These are phyloP conservation scores for Drosophila tanythrix DNA, from an alignment of 2,888 invertebrate genomes.

Conservation along the genomic window DNA sequence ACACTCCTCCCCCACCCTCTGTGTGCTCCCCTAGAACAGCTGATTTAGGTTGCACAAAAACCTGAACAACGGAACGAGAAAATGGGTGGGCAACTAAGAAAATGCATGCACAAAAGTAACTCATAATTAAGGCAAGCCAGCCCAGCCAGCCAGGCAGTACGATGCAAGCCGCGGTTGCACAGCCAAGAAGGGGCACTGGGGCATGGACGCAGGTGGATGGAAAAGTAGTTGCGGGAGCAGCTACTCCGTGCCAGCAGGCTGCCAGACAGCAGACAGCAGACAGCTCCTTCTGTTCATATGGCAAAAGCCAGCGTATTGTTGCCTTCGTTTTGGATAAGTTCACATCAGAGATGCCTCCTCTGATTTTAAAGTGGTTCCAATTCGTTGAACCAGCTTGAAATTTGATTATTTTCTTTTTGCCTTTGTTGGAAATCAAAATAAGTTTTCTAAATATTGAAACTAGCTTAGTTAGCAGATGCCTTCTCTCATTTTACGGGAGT, in stretches of 20 bases:
- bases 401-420: background rate
- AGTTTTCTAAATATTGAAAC: background rate
- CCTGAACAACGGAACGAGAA: slow-evolving; percentile 50
- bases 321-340: slow-evolving; percentile 60
- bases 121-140: slow-evolving; percentile 74
- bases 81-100: slow-evolving; percentile 64
- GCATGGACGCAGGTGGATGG: slow-evolving; percentile 34
- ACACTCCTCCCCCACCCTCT: background rate
- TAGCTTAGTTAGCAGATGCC: background rate
- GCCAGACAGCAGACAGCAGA: slow-evolving; percentile 14
- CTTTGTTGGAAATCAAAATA: background rate
- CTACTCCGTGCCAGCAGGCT: slow-evolving; percentile 1
- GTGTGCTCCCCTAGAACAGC: slow-evolving; percentile 22
- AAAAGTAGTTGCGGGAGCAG: background rate
- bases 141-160: slow-evolving; percentile 35
- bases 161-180: background rate
- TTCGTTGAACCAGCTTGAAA: slow-evolving; percentile 1
- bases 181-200: slow-evolving; percentile 22
- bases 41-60: slow-evolving; percentile 69
- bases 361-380: background rate
- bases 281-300: slow-evolving; percentile 53
- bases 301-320: slow-evolving; percentile 49
- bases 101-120: slow-evolving; percentile 76
- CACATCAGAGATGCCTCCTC: slow-evolving; percentile 18
- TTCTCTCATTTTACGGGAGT: background rate